phyloP scores from a whole-genome alignment of 64 coral and sea anemone species.

The Actinia equina region DNA sequence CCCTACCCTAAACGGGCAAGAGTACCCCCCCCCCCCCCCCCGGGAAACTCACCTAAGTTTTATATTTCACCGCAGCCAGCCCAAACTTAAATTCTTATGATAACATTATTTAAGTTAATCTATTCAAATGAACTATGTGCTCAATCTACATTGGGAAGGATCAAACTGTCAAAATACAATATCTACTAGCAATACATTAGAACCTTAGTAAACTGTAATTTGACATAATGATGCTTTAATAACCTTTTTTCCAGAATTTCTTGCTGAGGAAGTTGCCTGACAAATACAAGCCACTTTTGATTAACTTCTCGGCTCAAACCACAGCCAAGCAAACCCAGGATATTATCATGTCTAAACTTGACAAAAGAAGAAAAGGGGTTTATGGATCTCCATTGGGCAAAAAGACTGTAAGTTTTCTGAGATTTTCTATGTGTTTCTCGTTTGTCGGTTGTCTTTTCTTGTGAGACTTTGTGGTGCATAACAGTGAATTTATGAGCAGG shows the following conservation, averaged over 20 bases:
- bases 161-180: no score
- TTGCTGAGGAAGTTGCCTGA: conserved; percentile 88
- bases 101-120: no score
- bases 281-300: conserved; percentile 97
- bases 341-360: conserved; percentile 99
- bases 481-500: no score
- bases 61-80: no score
- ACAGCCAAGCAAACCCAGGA: conserved; percentile 99
- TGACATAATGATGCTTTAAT: neutral
- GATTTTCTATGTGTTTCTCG: neutral
- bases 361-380: conserved; percentile 98
- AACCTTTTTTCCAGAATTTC: conserved; percentile 65
- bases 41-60: no score
- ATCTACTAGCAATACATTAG: no score
- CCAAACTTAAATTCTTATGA: no score
- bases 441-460: neutral
- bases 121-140: no score
- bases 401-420: conserved; percentile 65
- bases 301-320: conserved; percentile 99
- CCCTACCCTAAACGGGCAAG: no score
- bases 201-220: neutral
- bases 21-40: no score
- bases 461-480: neutral
- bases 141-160: no score
- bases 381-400: conserved; percentile 97